Base-by-base conservation (phyloP, 2,113 vertebrate species). In the Poicephalus meyeri region DNA sequence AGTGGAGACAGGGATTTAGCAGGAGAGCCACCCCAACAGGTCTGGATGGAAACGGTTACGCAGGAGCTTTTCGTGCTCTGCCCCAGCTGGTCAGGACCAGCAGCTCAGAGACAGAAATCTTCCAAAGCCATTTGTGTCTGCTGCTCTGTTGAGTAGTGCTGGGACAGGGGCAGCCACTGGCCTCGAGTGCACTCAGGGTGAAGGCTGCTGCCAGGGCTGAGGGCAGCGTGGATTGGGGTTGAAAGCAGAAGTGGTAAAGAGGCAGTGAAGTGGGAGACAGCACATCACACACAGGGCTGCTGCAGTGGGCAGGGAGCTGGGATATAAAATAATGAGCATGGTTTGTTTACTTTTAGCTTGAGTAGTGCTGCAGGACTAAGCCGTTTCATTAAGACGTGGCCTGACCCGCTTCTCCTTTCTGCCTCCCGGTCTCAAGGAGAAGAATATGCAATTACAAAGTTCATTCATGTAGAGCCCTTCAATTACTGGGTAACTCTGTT, bases 401-500 rank as follows among this genome's bases (percentile, higher is more conserved):
- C 85, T 78, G 82, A 95, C 85, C 76, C 0, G 3, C 65, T 88
- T 86, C 79, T 82, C 71, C 81, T 86, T 91, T 88, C 82, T 90
- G 86, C 68, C 85, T 86, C 35, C 77, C 3, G 33, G 73, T 95
- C 73, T 79, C 3, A 9, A 82, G 85, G 61, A 91, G 77, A 95
- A 94, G 83, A 95, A 95, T 81, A 79, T 3, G 46, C 97, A 94
- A 96, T 97, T 96, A 97, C 84, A 80, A 93, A 96, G 83, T 96
- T 97, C 94, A 95, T 71, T 94, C 93, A 94, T 95, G 94, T 95
- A 97, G 68, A 97, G 91, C 91, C 87, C 81, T 95, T 95, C 96
- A 95, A 80, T 97, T 97, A 96, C 92, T 2, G 31, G 70, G 81
- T 82, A 95, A 88, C 95, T 95, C 77, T 82, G 87, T 88, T 96